Evolutionary conservation across 2,888 invertebrate genomes (phyloP), one percentile per base, ranked within the genome.

Genomic region (Plusia festucae): DNA sequence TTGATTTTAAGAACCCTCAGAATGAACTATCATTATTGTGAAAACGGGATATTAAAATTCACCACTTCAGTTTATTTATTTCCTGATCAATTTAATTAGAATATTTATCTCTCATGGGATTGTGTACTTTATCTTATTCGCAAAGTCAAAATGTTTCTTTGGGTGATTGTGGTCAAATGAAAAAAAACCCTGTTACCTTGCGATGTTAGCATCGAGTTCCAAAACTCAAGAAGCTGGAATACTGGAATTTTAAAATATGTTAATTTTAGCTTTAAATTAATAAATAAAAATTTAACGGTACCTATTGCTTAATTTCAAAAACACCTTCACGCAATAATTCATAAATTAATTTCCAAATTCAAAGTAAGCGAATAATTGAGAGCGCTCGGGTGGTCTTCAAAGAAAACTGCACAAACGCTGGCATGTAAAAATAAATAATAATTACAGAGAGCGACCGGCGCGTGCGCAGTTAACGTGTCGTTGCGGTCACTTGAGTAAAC

Each of bases 401-500:
- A 87, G 85, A 88, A 89, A 86, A 80, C 78, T 73, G 73, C 73
- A 78, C 76, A 75, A 70, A 71, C 77, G 80, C 81, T 77, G 84
- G 65, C 76, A 84, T 90, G 65, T 81, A 91, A 92, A 93, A 93
- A 93, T 93, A 93, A 92, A 93, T 92, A 89, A 91, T 93, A 90
- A 92, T 90, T 91, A 90, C 90, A 85, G 77, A 79, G 81, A 49
- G 18, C 46, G 81, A 84, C 70, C 78, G 65, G 85, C 87, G 88
- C 88, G 77, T 73, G 86, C 86, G 86, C 86, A 78, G 81, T 82
- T 67, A 76, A 78, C 81, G 79, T 85, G 83, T 66, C 82, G 87
- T 89, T 92, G 93, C 89, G 94, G 94, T 94, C 87, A 84, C 80
- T 85, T 84, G 74, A 78, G 87, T 93, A 94, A 94, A 94, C 94